Evolutionary conservation across 2,888 invertebrate genomes (phyloP).

Genomic region (Heliconius sara): DNA sequence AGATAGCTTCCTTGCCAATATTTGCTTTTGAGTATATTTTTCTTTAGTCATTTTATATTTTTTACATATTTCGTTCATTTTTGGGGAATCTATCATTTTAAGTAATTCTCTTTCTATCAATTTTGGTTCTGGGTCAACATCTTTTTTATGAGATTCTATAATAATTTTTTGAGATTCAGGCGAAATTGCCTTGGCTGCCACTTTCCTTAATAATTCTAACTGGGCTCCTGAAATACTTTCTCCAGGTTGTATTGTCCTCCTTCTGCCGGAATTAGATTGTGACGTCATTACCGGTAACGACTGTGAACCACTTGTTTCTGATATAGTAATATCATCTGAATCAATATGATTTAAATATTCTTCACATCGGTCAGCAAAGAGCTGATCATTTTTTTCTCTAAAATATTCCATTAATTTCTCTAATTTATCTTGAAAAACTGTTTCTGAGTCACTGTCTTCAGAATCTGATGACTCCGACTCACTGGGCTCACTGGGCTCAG

Average conservation of each 20-base stretch:
- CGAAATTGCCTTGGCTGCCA: conserved; percentile 83
- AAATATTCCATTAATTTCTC: conserved; percentile 89
- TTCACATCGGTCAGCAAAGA: conserved; percentile 85
- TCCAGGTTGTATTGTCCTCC: conserved; percentile 86
- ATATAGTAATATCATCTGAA: conserved; percentile 80
- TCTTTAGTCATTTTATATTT: conserved; percentile 82
- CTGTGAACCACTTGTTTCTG: conserved; percentile 80
- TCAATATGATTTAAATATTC: conserved; percentile 83
- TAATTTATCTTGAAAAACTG: conserved; percentile 88
- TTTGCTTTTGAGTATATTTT: conserved; percentile 79
- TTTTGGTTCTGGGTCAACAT: conserved; percentile 82
- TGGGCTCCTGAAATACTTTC: conserved; percentile 85
- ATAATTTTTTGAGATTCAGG: conserved; percentile 82
- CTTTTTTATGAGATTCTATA: conserved; percentile 83
- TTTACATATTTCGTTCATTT: conserved; percentile 78
- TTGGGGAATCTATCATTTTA: conserved; percentile 81
- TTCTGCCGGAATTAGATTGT: conserved; percentile 76
- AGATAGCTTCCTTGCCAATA: conserved; percentile 75
- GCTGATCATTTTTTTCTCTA: conserved; percentile 87
- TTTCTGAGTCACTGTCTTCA: conserved; percentile 84
- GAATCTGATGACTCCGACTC: conserved; percentile 85
- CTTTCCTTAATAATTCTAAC: conserved; percentile 84
- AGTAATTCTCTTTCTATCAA: conserved; percentile 79
- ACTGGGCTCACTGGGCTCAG: conserved; percentile 85
- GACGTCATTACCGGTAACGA: conserved; percentile 79